Percentiles rank a stretch among this genome's conserved stretches.
Conservation (phyloP, 2,797 vertebrate genomes). For the Mormyrus hasselquistii region DNA sequence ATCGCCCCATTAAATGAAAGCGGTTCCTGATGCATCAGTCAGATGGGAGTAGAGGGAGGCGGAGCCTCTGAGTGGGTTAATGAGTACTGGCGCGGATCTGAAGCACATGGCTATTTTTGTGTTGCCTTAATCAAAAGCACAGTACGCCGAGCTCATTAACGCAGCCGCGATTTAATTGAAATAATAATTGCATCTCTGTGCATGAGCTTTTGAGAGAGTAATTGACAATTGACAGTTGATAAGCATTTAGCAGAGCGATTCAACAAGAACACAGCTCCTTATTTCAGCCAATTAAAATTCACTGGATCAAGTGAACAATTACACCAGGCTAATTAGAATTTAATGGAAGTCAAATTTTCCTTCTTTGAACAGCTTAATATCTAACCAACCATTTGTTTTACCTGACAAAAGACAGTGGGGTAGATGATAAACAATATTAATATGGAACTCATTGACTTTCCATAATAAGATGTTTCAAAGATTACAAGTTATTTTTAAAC, state of each 20-base stretch:
- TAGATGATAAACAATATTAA: background rate
- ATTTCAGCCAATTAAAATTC: slow-evolving; percentile 31
- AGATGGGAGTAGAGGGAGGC: background rate
- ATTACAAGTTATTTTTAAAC: background rate
- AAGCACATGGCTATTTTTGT: background rate
- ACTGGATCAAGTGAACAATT: slow-evolving; percentile 34
- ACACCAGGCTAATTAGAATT: slow-evolving; percentile 23
- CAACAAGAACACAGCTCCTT: slow-evolving; percentile 29
- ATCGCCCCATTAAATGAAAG: background rate
- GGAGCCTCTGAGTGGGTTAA: background rate
- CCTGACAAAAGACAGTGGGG: background rate
- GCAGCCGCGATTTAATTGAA: slow-evolving; percentile 31
- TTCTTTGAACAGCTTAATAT: slow-evolving; percentile 7
- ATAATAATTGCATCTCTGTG: slow-evolving; percentile 21
- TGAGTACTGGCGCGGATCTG: background rate
- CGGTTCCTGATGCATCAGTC: background rate
- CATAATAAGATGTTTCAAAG: background rate
- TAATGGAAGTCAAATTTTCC: slow-evolving; percentile 6
- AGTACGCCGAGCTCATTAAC: slow-evolving; percentile 22
- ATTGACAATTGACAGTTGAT: slow-evolving; percentile 39
- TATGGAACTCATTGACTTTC: background rate
- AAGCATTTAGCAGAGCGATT: slow-evolving; percentile 22
- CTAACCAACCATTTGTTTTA: background rate
- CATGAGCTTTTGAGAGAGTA: slow-evolving; percentile 34
- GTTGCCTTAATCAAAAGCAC: slow-evolving; percentile 18